Conservation (phyloP, 30 jellyfish, hydroid and myxozoan species). For the Phacellophora camtschatica region DNA sequence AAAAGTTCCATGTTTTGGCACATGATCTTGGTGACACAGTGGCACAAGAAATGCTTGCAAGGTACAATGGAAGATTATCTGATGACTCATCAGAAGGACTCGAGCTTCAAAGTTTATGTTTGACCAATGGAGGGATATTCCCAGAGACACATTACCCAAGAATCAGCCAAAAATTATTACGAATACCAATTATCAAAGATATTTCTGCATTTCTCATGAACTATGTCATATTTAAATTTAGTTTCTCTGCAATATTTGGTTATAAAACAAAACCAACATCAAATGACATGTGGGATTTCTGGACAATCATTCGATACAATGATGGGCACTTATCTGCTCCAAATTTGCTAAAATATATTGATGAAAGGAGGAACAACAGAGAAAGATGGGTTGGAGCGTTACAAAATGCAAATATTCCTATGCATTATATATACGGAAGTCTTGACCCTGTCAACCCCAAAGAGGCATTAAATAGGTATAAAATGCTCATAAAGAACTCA, state of each 20-base stretch:
- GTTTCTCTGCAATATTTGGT: conserved; percentile 83
- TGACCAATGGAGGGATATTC: conserved; percentile 83
- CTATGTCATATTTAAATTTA: conserved; percentile 26
- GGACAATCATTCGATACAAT: conserved; percentile 68
- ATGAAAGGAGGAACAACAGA: conserved; percentile 59
- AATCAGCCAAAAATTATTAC: conserved; percentile 55
- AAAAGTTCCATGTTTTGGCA: conserved; percentile 63
- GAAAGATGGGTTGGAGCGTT: conserved; percentile 89
- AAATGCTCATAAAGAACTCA: conserved; percentile 47
- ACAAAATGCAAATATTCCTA: conserved; percentile 39
- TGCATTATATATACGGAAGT: conserved; percentile 85
- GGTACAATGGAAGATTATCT: too few relatives aligned
- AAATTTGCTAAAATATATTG: conserved; percentile 61
- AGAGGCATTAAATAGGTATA: conserved; percentile 29
- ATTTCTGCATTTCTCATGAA: conserved; percentile 50
- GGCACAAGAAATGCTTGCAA: conserved; percentile 86
- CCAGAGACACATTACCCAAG: conserved; percentile 78
- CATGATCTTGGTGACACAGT: conserved; percentile 96
- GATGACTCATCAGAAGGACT: too few relatives aligned
- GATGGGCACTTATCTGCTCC: conserved; percentile 72
- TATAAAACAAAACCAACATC: conserved; percentile 50
- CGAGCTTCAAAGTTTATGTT: conserved; percentile 66
- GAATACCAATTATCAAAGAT: conserved; percentile 51
- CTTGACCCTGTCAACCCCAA: conserved; percentile 74
- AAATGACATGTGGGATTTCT: conserved; percentile 64